Evolutionary conservation across 2,888 invertebrate genomes (phyloP), one percentile per base, ranked within the genome.

Genomic region (Gastrophysa polygoni): DNA sequence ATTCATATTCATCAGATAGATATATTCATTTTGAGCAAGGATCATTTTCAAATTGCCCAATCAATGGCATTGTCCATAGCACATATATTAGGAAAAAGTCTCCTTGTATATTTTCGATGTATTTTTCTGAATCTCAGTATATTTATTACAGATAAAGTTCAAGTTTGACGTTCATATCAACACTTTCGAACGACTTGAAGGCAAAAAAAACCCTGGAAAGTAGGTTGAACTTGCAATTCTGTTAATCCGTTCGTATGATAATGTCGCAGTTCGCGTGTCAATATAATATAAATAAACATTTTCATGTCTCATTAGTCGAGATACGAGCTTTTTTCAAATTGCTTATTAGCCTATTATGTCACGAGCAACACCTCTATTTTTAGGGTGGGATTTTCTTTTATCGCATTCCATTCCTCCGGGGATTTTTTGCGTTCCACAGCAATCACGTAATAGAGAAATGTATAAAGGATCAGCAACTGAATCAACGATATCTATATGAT

Each of bases 261-360:
- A 38, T 61, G 59, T 50, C 32, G 57, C 32, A 46, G 59, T 63
- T 63, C 43, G 68, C 68, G 68, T 68, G 68, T 55, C 63, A 63
- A 63, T 57, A 43, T 49, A 32, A 59, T 61, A 66, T 68, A 68
- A 68, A 68, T 68, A 64, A 68, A 59, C 58, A 65, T 63, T 65
- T 68, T 57, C 68, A 66, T 68, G 68, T 66, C 62, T 59, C 68
- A 59, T 63, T 65, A 63, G 68, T 65, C 63, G 59, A 65, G 65
- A 68, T 68, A 65, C 49, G 61, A 47, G 63, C 56, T 63, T 63
- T 38, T 60, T 63, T 63, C 59, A 65, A 67, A 67, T 68, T 66
- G 68, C 68, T 66, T 68, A 68, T 66, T 68, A 68, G 54, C 56
- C 59, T 60, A 63, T 68, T 63, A 63, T 67, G 67, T 64, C 67